phyloP scores from a whole-genome alignment of 2,888 invertebrate genomes.

The Drosophila fulvimacula region DNA sequence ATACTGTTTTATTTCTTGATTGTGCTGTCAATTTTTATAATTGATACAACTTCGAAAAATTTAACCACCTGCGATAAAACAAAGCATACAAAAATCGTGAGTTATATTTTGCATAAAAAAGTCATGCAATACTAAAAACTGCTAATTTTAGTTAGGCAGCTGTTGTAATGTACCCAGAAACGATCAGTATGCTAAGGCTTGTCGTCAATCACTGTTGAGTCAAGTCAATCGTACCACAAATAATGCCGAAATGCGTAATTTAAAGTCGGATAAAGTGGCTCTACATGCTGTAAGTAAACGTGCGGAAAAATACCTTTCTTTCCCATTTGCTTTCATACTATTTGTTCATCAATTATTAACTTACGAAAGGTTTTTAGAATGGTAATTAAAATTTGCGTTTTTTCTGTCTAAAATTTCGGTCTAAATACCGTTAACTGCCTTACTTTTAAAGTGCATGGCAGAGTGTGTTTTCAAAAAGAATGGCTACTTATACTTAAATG shows the following conservation, averaged over 20 bases:
- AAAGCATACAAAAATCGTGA: constrained; percentile 57
- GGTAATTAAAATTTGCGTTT: background rate
- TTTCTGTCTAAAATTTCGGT: background rate
- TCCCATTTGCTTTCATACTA: background rate
- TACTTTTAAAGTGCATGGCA: constrained; percentile 55
- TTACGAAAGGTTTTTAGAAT: background rate
- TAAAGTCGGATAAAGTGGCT: constrained; percentile 53
- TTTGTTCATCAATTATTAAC: background rate
- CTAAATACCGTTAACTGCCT: background rate
- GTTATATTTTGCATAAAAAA: background rate
- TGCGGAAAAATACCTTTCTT: background rate
- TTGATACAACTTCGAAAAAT: constrained; percentile 13
- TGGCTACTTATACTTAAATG: constrained; percentile 51
- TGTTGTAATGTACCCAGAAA: constrained; percentile 59
- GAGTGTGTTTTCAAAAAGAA: constrained; percentile 59
- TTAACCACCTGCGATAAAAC: constrained; percentile 51
- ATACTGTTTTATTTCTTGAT: constrained; percentile 6
- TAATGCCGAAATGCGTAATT: constrained; percentile 31
- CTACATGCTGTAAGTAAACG: constrained; percentile 51
- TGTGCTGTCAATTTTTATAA: constrained; percentile 1
- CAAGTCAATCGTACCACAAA: constrained; percentile 26
- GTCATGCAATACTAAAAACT: background rate
- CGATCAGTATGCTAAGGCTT: constrained; percentile 36
- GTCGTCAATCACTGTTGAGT: constrained; percentile 54
- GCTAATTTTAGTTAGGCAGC: constrained; percentile 30